Percentiles rank a stretch among this genome's conserved stretches.
These are phyloP conservation scores for Chymomyza costata DNA, from an alignment of 1,140 invertebrate genomes.

Conservation along the genomic window DNA sequence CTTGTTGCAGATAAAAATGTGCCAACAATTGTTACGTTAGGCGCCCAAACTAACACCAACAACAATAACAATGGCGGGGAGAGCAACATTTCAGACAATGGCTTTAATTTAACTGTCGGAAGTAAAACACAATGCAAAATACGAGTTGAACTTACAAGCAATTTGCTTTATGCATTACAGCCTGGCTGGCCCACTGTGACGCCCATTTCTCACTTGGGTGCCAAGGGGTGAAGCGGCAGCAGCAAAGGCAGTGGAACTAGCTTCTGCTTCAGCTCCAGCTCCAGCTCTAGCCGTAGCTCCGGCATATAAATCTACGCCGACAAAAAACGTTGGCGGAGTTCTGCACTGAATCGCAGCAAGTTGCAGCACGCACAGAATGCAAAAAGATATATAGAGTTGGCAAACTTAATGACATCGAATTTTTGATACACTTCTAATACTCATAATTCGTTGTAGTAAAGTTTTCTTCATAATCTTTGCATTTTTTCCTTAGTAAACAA, in stretches of 20 bases:
- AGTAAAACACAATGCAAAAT: constrained; percentile 70
- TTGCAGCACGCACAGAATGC: constrained; percentile 53
- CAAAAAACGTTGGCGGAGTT: constrained; percentile 61
- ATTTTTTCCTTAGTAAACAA: too few species aligned
- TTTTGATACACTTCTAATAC: too few species aligned
- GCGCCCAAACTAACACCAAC: constrained; percentile 44
- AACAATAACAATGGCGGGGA: constrained; percentile 33
- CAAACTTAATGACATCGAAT: constrained; percentile 6
- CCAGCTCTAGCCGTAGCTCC: constrained; percentile 4
- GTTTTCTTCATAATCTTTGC: too few species aligned
- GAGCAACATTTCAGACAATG: constrained; percentile 47
- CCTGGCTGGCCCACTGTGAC: constrained; percentile 22
- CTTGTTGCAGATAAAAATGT: constrained; percentile 60
- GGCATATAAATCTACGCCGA: constrained; percentile 60
- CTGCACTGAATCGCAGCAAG: constrained; percentile 54
- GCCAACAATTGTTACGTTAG: constrained; percentile 66
- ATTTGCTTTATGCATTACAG: constrained; percentile 61
- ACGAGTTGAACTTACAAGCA: constrained; percentile 70
- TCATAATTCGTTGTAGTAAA: too few species aligned
- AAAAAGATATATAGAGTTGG: constrained; percentile 6
- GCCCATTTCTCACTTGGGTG: constrained; percentile 55
- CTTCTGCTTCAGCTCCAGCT: constrained; percentile 15
- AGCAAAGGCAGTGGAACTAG: neutral
- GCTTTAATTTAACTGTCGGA: constrained; percentile 75
- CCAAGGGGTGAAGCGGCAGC: too few species aligned